phyloP scores from a whole-genome alignment of 2,797 vertebrate species.

The Tapirus indicus region DNA sequence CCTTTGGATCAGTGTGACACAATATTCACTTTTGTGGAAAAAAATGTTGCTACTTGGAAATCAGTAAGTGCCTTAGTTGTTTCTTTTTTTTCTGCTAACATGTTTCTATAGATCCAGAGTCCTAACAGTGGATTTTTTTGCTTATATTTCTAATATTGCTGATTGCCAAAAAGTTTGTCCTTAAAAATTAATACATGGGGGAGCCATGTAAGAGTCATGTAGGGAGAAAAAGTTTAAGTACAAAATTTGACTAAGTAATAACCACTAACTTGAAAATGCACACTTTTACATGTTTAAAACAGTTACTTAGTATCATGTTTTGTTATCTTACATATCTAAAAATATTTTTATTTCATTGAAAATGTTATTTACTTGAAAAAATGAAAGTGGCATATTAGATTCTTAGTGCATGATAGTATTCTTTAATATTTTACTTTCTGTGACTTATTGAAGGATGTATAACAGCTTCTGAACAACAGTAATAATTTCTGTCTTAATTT shows the following conservation, averaged over 20 bases:
- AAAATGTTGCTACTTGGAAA: conserved; percentile 99
- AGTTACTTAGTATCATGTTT: background rate
- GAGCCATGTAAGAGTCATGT: conserved; percentile 38
- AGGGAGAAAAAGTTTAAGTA: conserved; percentile 47
- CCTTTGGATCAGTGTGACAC: conserved; percentile 98
- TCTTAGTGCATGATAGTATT: background rate
- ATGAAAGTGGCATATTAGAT: background rate
- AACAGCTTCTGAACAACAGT: conserved; percentile 24
- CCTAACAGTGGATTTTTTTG: conserved; percentile 7
- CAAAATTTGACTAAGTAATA: conserved; percentile 34
- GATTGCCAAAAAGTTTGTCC: conserved; percentile 36
- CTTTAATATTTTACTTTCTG: background rate
- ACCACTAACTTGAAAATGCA: conserved; percentile 59
- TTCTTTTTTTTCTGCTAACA: conserved; percentile 61
- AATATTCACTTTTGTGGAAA: conserved; percentile 99
- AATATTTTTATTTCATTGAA: conserved; percentile 55
- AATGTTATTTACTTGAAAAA: conserved; percentile 31
- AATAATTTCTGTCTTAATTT: conserved; percentile 77
- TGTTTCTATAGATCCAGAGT: conserved; percentile 15
- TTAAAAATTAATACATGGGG: background rate
- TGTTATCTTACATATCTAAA: background rate
- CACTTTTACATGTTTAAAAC: conserved; percentile 17
- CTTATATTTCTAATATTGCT: conserved; percentile 55
- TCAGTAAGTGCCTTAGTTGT: conserved; percentile 90
- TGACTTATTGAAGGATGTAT: conserved; percentile 20